Conservation (phyloP, 2,797 vertebrate genomes). For the Myotis planiceps region DNA sequence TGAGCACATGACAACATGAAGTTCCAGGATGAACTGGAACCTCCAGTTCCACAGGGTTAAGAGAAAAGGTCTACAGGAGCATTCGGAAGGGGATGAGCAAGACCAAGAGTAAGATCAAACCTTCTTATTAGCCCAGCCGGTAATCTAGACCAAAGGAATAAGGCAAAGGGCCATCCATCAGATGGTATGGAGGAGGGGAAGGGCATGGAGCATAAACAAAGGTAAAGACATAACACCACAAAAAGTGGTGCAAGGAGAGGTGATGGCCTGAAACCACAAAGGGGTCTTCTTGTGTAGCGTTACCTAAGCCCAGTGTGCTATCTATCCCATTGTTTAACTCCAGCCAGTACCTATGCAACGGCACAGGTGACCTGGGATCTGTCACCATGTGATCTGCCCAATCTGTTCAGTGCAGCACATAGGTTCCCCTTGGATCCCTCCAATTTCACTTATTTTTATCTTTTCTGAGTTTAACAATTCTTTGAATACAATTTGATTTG, state of each 20-base stretch:
- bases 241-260: neutral
- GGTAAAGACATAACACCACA: neutral
- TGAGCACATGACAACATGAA: neutral
- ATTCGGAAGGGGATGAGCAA: neutral
- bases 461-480: slow-evolving; percentile 18
- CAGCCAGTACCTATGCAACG: too few species aligned
- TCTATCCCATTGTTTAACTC: neutral
- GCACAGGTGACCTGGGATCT: neutral
- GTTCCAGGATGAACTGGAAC: neutral
- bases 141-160: neutral
- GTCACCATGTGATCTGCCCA: accelerated
- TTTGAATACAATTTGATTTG: neutral
- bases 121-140: neutral
- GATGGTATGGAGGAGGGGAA: neutral
- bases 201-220: neutral
- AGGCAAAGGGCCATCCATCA: neutral
- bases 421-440: neutral
- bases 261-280: neutral
- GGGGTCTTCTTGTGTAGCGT: neutral
- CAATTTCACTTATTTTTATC: neutral
- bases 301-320: too few species aligned
- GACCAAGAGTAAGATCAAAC: neutral
- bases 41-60: neutral
- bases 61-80: neutral
- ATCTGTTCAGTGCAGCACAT: neutral